These are phyloP conservation scores for Ptiloglossa arizonensis DNA, from an alignment of 1,140 invertebrate species.

Conservation along the genomic window DNA sequence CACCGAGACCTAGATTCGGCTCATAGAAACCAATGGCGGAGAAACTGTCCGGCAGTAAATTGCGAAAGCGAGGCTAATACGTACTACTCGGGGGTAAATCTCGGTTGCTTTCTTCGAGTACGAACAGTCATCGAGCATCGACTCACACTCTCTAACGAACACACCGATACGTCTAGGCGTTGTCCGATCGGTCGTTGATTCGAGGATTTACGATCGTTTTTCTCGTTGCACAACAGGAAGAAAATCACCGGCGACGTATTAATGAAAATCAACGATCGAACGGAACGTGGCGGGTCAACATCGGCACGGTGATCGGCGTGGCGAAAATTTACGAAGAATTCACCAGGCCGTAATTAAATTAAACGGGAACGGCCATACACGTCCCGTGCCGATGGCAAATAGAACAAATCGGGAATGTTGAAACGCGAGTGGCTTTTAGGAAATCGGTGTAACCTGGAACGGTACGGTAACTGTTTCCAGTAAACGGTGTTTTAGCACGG, in stretches of 20 bases:
- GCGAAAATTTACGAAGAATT: not conserved
- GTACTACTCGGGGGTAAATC: conserved; percentile 55
- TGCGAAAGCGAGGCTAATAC: conserved; percentile 77
- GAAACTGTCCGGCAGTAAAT: conserved; percentile 68
- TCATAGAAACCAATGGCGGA: conserved; percentile 62
- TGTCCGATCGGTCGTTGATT: too few relatives aligned
- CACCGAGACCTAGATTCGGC: conserved; percentile 59
- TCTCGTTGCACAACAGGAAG: conserved; percentile 47
- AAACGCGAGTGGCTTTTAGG: not conserved
- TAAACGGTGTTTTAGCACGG: conserved; percentile 29
- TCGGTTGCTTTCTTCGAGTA: conserved; percentile 51
- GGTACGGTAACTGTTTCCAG: conserved; percentile 11
- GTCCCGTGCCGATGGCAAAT: not conserved
- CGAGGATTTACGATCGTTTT: conserved; percentile 32
- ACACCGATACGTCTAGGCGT: not conserved
- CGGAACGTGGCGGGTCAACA: too few relatives aligned
- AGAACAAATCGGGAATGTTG: conserved; percentile 13
- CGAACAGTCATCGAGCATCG: conserved; percentile 16
- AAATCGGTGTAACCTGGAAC: conserved; percentile 1
- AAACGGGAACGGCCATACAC: not conserved
- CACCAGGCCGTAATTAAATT: not conserved
- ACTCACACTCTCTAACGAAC: not conserved
- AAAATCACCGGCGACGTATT: conserved; percentile 10
- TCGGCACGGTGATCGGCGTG: too few relatives aligned
- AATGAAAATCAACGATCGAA: conserved; percentile 32